These are phyloP conservation scores for Heterohyrax brucei DNA, from an alignment of 2,797 vertebrate species.

Conservation along the genomic window DNA sequence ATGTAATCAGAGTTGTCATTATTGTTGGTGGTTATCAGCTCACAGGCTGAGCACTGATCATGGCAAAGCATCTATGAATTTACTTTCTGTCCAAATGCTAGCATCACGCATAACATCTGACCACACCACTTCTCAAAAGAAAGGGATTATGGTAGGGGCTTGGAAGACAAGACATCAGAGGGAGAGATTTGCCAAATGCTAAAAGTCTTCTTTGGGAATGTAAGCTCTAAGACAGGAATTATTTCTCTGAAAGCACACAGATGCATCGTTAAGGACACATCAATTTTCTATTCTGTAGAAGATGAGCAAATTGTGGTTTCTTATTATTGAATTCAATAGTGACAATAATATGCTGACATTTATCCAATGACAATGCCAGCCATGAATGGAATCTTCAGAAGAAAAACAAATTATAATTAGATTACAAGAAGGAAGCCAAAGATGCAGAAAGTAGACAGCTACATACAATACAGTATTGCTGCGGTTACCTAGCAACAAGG, in stretches of 20 bases:
- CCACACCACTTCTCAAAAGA: neutral
- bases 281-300: constrained; percentile 78
- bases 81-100: constrained; percentile 45
- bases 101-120: constrained; percentile 3
- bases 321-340: constrained; percentile 75
- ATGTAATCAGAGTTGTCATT: neutral
- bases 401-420: constrained; percentile 83
- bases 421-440: constrained; percentile 59
- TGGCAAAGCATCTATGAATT: constrained; percentile 13
- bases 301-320: constrained; percentile 74
- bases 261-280: constrained; percentile 45
- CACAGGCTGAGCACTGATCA: neutral
- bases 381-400: constrained; percentile 65
- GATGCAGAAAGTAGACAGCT: constrained; percentile 64
- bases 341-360: constrained; percentile 71
- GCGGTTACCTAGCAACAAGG: constrained; percentile 81
- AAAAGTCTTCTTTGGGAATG: constrained; percentile 56
- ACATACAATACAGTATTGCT: neutral
- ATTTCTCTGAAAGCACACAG: constrained; percentile 60
- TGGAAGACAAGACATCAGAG: constrained; percentile 48
- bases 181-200: neutral
- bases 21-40: constrained; percentile 2
- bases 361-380: constrained; percentile 63
- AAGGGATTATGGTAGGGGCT: constrained; percentile 15
- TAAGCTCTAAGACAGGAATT: constrained; percentile 37